A percentile compares a stretch with the other conserved stretches of the same genome.
phyloP scores from a whole-genome alignment of 2,797 vertebrate genomes.

The Hydrophis major region DNA sequence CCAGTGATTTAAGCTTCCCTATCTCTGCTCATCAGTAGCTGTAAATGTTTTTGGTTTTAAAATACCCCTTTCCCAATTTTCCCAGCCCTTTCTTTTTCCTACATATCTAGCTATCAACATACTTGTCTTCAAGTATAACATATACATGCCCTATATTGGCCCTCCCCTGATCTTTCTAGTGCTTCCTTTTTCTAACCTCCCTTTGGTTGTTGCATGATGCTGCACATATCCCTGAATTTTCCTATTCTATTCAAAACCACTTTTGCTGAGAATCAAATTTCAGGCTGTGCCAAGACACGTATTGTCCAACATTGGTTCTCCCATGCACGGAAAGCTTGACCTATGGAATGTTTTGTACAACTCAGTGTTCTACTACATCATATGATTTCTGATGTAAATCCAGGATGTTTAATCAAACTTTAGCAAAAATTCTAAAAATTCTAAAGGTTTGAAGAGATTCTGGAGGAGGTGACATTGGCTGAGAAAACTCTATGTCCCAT shows the following conservation, averaged over 20 bases:
- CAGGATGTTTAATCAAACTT: not conserved
- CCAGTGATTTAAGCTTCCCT: not conserved
- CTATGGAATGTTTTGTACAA: not conserved
- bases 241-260: not conserved
- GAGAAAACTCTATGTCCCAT: not conserved
- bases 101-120: not conserved
- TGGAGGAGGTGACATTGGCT: not conserved
- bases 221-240: not conserved
- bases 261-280: not conserved
- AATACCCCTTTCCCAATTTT: not conserved
- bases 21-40: not conserved
- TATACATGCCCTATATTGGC: not conserved
- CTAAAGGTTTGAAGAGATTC: not conserved
- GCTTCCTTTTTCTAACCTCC: not conserved
- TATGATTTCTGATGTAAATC: not conserved
- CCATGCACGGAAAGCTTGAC: not conserved
- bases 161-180: not conserved
- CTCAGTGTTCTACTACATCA: not conserved
- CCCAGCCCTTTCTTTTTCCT: not conserved
- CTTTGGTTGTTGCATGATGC: not conserved
- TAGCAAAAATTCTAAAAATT: not conserved
- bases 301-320: not conserved
- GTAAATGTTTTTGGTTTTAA: not conserved
- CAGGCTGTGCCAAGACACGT: not conserved
- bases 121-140: not conserved